Evolutionary conservation across 1,140 invertebrate species (phyloP).

Genomic region (Diachasmimorpha longicaudata): DNA sequence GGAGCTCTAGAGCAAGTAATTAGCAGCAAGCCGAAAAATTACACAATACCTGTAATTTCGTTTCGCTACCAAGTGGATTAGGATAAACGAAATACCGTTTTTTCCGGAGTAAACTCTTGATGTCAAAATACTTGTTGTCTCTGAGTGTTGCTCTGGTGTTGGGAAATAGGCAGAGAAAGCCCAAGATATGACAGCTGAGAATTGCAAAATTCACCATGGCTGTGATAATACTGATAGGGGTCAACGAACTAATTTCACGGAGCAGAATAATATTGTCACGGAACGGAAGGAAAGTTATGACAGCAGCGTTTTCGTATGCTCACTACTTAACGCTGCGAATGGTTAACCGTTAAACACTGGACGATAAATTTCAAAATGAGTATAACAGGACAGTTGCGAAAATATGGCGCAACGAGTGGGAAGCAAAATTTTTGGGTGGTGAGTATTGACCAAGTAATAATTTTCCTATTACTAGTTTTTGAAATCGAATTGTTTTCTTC

Average conservation of each 20-base stretch:
- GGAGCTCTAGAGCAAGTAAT: background rate
- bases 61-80: slow-evolving; percentile 46
- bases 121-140: slow-evolving; percentile 17
- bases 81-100: slow-evolving; percentile 45
- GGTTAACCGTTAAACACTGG: slow-evolving; percentile 17
- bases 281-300: slow-evolving; percentile 26
- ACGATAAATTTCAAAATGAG: slow-evolving; percentile 10
- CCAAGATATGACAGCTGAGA: background rate
- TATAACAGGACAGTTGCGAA: slow-evolving; percentile 6
- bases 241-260: background rate
- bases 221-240: background rate
- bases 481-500: too few relatives aligned
- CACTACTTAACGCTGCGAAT: slow-evolving; percentile 33
- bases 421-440: slow-evolving; percentile 10
- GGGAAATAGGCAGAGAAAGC: background rate
- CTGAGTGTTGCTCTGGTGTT: background rate
- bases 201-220: background rate
- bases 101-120: slow-evolving; percentile 31
- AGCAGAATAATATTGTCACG: background rate
- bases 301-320: slow-evolving; percentile 37
- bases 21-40: background rate
- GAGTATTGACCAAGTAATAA: background rate
- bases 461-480: background rate
- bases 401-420: background rate
- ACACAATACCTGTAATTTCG: slow-evolving; percentile 48